These are phyloP conservation scores for Fragum whitleyi DNA, from an alignment of 2,888 invertebrate genomes.

Conservation along the genomic window DNA sequence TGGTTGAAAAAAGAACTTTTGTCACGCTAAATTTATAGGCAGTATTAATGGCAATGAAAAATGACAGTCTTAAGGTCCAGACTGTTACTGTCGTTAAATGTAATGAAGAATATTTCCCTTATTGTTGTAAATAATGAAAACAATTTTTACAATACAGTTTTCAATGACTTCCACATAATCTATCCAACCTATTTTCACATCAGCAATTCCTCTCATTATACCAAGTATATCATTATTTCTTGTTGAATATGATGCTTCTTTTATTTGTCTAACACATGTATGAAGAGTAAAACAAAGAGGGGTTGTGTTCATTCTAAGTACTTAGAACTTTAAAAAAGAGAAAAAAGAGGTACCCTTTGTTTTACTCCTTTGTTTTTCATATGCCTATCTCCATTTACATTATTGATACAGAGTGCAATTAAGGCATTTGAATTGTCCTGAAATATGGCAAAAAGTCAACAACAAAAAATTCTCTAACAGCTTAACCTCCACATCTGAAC, in stretches of 20 bases:
- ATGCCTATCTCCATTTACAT: not conserved
- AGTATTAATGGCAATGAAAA: too few species aligned
- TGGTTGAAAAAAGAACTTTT: too few species aligned
- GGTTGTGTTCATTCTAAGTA: not conserved
- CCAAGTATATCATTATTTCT: slow-evolving; percentile 1
- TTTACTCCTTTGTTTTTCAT: not conserved
- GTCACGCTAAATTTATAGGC: too few species aligned
- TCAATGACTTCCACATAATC: not conserved
- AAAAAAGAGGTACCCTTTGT: not conserved
- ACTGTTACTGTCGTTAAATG: too few species aligned
- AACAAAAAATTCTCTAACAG: too few species aligned
- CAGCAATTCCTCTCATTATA: not conserved
- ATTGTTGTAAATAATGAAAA: not conserved
- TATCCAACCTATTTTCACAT: slow-evolving; percentile 1
- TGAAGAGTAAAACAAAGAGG: not conserved
- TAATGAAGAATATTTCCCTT: not conserved
- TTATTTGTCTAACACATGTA: slow-evolving; percentile 15
- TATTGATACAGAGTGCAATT: not conserved
- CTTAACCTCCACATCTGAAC: too few species aligned
- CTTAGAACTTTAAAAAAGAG: not conserved
- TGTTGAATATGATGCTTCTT: slow-evolving; percentile 1
- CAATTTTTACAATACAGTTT: not conserved
- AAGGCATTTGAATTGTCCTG: too few species aligned
- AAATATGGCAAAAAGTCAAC: too few species aligned
- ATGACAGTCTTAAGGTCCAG: too few species aligned